Conservation (phyloP, 2,888 invertebrate species). For the Pharmacophagus antenor region DNA sequence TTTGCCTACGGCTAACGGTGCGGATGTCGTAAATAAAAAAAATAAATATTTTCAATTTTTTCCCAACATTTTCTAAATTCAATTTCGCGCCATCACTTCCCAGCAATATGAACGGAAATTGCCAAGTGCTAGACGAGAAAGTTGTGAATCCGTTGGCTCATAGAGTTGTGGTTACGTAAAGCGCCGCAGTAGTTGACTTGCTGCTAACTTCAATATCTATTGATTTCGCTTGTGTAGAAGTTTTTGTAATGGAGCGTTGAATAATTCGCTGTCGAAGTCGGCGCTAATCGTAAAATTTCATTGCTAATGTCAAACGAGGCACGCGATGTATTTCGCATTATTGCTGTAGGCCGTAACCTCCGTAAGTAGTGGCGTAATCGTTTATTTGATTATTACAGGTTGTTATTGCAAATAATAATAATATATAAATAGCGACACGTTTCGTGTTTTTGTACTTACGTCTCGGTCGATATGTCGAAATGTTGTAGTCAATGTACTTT, state of each 20-base stretch:
- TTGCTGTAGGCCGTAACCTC: not conserved
- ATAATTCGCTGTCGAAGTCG: slow-evolving; percentile 16
- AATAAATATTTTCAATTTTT: slow-evolving; percentile 1
- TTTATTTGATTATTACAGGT: slow-evolving; percentile 7
- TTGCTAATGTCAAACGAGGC: slow-evolving; percentile 21
- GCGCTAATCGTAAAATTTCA: slow-evolving; percentile 9
- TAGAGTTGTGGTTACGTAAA: slow-evolving; percentile 21
- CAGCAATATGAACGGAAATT: slow-evolving; percentile 24
- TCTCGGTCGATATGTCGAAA: not conserved
- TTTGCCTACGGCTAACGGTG: not conserved
- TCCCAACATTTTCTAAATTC: slow-evolving; percentile 20
- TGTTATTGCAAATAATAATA: not conserved
- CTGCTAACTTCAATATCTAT: slow-evolving; percentile 8
- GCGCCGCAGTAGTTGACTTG: slow-evolving; percentile 14
- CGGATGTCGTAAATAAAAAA: not conserved
- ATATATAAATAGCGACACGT: not conserved
- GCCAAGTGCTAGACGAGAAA: slow-evolving; percentile 23
- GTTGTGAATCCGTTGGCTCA: slow-evolving; percentile 24
- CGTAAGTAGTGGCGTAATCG: slow-evolving; percentile 9
- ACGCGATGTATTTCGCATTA: slow-evolving; percentile 14
- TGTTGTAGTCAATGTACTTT: not conserved
- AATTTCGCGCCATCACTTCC: slow-evolving; percentile 25
- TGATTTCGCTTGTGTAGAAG: slow-evolving; percentile 2
- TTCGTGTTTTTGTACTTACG: not conserved
- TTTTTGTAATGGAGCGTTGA: slow-evolving; percentile 8